These are phyloP conservation scores for Coranthus polyacanthus DNA, from an alignment of 2,797 vertebrate genomes.

Conservation along the genomic window DNA sequence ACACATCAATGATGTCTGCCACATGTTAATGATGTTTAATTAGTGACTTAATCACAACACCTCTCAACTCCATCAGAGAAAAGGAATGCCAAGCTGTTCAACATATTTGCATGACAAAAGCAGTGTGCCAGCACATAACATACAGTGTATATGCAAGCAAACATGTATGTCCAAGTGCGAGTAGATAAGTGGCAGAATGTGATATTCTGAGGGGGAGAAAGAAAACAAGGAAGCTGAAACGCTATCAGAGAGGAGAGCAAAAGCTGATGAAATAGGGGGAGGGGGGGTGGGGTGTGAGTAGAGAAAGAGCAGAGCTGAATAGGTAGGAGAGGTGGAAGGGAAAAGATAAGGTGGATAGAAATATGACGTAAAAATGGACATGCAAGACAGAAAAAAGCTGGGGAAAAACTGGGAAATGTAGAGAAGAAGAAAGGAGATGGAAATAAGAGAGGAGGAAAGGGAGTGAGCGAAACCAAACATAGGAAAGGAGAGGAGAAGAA, in stretches of 20 bases:
- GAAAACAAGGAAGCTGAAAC: slow-evolving; percentile 8
- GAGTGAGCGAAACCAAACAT: slow-evolving; percentile 2
- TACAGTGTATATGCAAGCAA: not conserved
- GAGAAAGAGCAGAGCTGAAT: slow-evolving; percentile 12
- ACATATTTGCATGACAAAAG: slow-evolving; percentile 17
- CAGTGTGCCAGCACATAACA: not conserved
- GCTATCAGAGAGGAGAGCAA: slow-evolving; percentile 21
- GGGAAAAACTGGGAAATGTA: slow-evolving; percentile 12
- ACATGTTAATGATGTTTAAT: slow-evolving; percentile 42
- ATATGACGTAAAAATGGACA: slow-evolving; percentile 9
- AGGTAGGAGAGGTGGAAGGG: slow-evolving; percentile 13
- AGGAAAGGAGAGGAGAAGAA: slow-evolving; percentile 7
- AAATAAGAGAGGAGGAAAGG: slow-evolving; percentile 8
- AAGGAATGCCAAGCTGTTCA: slow-evolving; percentile 5
- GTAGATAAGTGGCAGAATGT: not conserved
- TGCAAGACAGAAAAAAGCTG: slow-evolving; percentile 18
- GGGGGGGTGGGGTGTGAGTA: not conserved
- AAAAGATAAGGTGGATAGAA: slow-evolving; percentile 8
- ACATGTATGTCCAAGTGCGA: not conserved
- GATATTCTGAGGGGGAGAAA: not conserved
- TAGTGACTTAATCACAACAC: slow-evolving; percentile 56
- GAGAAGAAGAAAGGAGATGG: slow-evolving; percentile 18
- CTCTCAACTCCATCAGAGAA: slow-evolving; percentile 5
- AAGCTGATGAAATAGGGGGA: slow-evolving; percentile 25
- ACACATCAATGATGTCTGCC: slow-evolving; percentile 29